Conservation (phyloP, 2,888 invertebrate species). For the Kuschelorhynchus macadamiae region DNA sequence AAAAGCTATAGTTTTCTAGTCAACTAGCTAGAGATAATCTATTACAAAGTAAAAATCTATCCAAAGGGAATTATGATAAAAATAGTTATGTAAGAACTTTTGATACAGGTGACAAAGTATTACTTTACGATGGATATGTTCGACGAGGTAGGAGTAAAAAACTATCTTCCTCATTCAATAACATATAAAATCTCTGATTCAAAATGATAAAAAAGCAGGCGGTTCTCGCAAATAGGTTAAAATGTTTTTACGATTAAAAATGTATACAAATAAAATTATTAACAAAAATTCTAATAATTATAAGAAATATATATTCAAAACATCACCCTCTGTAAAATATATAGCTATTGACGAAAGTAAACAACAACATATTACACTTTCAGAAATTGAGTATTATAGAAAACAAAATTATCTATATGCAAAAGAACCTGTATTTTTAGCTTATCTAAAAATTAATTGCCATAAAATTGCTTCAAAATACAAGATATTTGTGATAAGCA, state of each 20-base stretch:
- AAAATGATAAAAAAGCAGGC: slow-evolving; percentile 9
- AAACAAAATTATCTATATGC: too few relatives aligned
- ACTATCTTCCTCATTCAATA: slow-evolving; percentile 16
- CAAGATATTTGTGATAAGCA: too few relatives aligned
- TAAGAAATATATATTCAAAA: too few relatives aligned
- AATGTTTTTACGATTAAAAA: slow-evolving; percentile 20
- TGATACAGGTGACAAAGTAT: slow-evolving; percentile 24
- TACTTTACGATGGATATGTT: slow-evolving; percentile 17
- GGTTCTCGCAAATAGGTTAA: slow-evolving; percentile 15
- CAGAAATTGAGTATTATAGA: too few relatives aligned
- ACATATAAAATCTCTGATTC: slow-evolving; percentile 12
- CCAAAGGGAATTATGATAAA: slow-evolving; percentile 20
- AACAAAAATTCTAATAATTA: too few relatives aligned
- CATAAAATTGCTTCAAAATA: too few relatives aligned
- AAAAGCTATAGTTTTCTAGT: slow-evolving; percentile 11
- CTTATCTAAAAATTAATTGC: too few relatives aligned
- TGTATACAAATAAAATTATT: neutral
- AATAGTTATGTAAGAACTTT: slow-evolving; percentile 8
- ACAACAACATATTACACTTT: too few relatives aligned
- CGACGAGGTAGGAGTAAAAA: slow-evolving; percentile 22
- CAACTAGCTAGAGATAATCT: slow-evolving; percentile 17
- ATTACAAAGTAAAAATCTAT: slow-evolving; percentile 9
- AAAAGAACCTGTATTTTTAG: too few relatives aligned
- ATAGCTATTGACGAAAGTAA: too few relatives aligned
- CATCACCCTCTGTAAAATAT: too few relatives aligned